Conservation (phyloP, 2,888 invertebrate genomes). For the Chironomus riparius region DNA sequence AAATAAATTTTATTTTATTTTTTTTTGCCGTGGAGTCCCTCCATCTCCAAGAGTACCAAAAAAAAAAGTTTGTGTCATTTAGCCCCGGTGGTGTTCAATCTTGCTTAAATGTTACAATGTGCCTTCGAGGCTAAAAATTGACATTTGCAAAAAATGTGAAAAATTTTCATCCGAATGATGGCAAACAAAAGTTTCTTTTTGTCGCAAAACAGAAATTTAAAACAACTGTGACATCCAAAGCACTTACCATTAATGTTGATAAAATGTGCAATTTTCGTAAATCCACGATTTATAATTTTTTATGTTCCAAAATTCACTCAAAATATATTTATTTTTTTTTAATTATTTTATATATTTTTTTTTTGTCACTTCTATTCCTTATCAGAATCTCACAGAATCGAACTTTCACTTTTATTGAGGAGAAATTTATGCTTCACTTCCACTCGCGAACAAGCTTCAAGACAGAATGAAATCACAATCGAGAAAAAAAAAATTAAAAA, state of each 20-base stretch:
- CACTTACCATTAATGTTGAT: conserved; percentile 20
- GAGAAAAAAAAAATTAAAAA: too few relatives aligned
- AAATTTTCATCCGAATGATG: not conserved
- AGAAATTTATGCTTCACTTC: not conserved
- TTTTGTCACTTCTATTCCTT: not conserved
- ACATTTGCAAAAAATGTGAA: not conserved
- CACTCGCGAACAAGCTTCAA: conserved; percentile 4
- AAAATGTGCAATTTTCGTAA: conserved; percentile 23
- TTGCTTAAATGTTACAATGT: too few relatives aligned
- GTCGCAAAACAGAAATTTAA: not conserved
- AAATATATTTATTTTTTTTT: not conserved
- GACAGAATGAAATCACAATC: not conserved
- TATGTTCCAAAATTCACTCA: not conserved
- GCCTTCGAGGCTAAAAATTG: not conserved
- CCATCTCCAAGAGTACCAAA: not conserved
- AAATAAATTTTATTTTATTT: conserved; percentile 15
- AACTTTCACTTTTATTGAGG: too few relatives aligned
- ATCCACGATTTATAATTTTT: conserved; percentile 24
- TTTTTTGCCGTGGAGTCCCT: not conserved
- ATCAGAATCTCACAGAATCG: too few relatives aligned
- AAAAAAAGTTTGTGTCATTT: not conserved
- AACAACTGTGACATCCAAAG: not conserved
- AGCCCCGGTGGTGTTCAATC: not conserved
- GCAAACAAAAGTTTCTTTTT: not conserved
- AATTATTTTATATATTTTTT: not conserved